Conservation (phyloP, 2,113 vertebrate genomes). For the Ploceus nigricollis region DNA sequence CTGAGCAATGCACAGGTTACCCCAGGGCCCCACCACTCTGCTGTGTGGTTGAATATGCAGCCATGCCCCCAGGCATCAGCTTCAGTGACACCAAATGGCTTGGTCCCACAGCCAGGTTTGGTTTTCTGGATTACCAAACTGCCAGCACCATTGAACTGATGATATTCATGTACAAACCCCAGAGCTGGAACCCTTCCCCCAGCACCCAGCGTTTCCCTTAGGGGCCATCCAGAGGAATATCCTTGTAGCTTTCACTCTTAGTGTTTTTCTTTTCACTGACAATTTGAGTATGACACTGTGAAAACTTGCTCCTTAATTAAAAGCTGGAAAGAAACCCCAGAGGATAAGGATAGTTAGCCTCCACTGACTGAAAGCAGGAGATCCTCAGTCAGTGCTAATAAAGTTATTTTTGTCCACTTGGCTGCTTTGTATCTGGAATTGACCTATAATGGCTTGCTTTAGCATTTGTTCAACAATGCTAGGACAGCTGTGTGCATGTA, state of each 20-base stretch:
- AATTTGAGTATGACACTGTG: not conserved
- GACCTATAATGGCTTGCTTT: not conserved
- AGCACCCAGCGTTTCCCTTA: accelerated
- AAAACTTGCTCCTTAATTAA: not conserved
- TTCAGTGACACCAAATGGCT: not conserved
- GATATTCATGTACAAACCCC: not conserved
- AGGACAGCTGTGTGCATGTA: not conserved
- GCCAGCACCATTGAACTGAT: not conserved
- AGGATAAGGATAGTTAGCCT: not conserved
- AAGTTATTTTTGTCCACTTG: not conserved
- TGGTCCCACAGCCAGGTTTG: not conserved
- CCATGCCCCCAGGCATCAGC: not conserved
- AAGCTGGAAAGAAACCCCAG: not conserved
- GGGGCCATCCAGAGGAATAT: not conserved
- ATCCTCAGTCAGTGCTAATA: not conserved
- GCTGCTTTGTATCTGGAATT: not conserved
- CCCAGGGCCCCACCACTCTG: not conserved
- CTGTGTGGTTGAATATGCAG: not conserved
- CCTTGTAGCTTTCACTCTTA: not conserved
- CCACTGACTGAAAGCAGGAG: not conserved
- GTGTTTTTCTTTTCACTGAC: not conserved
- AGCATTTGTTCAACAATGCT: not conserved
- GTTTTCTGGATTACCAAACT: not conserved
- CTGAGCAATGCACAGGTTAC: accelerated
- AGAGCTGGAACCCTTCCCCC: not conserved